Evolutionary conservation across 35 echinoderm and acorn worm species (phyloP), one percentile per base, ranked within the genome.

Genomic region (Ophioderma brevispina): DNA sequence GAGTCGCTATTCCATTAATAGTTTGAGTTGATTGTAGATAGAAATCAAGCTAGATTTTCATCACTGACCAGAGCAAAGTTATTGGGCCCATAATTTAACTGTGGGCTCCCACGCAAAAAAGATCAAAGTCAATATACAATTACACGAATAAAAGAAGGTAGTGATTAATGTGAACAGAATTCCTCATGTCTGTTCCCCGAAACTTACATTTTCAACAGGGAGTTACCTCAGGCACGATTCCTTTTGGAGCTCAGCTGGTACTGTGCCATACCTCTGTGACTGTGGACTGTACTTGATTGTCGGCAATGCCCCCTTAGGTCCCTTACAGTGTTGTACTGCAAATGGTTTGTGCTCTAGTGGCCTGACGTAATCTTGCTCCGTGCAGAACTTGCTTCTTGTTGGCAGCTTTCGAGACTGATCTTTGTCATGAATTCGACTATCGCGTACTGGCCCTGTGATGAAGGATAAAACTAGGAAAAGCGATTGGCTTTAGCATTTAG

Each of bases 311-410:
- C 59, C 59, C n/a, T 8, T 30, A 3, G 59, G 41, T 46, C 23
- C 59, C 2, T 30, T 6, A 13, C 59, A 4, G n/a, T 70, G 59
- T n/a, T n/a, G n/a, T 25, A 70, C 15, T 30, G 15, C 59, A 41
- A 39, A 78, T 33, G 81, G 43, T 50, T 89, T 89, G 42, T 78
- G 32, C 81, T 89, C 89, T 78, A 91, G 80, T 38, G 94, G 97
- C 35, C 91, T 86, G 13, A 99, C 93, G 10, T 76, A 99, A 90
- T 59, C 95, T 93, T 33, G 76, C 46, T 42, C 97, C 93, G 59
- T 90, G 90, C 87, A 99, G 90, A 5, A 33, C 76, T 30, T 99
- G 97, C 43, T 91, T 92, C 81, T 99, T 89, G 6, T 90, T 76
- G 8, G 86, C 33, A 42, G 93, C 93, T 38, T 89, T 92, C 42